Evolutionary conservation across 1,140 invertebrate species (phyloP), one percentile per base, ranked within the genome.

Genomic region (Dufourea novaeangliae): DNA sequence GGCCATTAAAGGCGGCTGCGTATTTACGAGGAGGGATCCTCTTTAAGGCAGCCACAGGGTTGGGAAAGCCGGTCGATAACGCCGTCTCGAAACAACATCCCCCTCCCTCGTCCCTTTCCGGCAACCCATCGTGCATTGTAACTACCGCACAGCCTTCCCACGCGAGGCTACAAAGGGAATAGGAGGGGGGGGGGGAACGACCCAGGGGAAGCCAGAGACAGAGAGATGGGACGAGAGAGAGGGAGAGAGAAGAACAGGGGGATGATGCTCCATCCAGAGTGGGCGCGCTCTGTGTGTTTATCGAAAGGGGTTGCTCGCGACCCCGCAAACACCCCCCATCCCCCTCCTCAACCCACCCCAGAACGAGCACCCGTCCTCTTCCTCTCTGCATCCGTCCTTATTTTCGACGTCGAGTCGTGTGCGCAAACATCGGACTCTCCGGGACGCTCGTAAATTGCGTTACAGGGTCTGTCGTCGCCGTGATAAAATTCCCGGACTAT

Each of bases 71-170:
- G 86, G 87, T 90, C 89, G 88, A 90, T 90, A 90, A 86, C 86
- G 88, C 80, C 87, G 89, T 90, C 89, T 90, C 85, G 86, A 83
- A 89, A 86, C 88, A 86, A 34, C 32, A 85, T 83, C 81, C 87
- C 62, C 83, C 79, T 73, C 66, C 74, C 74, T 41, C 41, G 59
- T 69, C 44, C 78, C 56, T 70, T 62, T 52, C 61, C 69, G 54
- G 27, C 79, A 61, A 74, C 69, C 74, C 54, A 71, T 80, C 76
- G 81, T 66, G 81, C 77, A 79, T 80, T 79, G 62, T 77, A 80
- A 82, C 72, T 81, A 73, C 72, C 69, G 72, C 79, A 69, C 52
- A 68, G 81, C 59, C n/a, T n/a, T n/a, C n/a, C n/a, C n/a, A n/a
- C n/a, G n/a, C n/a, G n/a, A n/a, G n/a, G n/a, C n/a, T n/a, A n/a